Evolutionary conservation across 2,113 vertebrate genomes (phyloP), one percentile per base, ranked within the genome.

Genomic region (Pachycephala philippinensis): DNA sequence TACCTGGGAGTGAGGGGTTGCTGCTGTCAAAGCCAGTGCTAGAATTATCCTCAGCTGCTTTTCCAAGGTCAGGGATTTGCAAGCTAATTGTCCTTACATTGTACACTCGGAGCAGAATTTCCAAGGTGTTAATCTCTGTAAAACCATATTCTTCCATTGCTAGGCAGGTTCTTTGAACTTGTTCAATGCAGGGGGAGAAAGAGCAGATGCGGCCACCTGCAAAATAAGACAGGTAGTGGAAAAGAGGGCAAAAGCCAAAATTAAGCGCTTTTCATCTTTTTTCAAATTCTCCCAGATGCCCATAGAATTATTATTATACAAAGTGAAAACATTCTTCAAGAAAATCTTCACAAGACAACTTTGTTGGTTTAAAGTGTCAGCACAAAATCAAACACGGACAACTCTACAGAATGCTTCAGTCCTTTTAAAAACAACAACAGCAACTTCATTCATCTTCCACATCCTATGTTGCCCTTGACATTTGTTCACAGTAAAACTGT

Each of bases 151-250:
- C 98, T 2, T 94, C 95, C 97, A 99, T 96, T 0, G 98, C 98
- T 76, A 98, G 98, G 70, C 99, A 99, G 2, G 99, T 99, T 97
- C 98, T 98, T 93, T 99, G 99, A 12, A 99, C 99, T 97, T 99
- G 99, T 97, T 99, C 99, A 5, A 99, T 99, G 92, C 99, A 99
- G 0, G 99, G 99, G 0, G 99, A 99, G 97, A 99, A 99, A 54
- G 99, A 99, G 63, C 99, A 99, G 89, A 99, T 91, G 63, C 99
- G 99, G 12, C 99, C 99, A 50, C 99, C 99, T 99, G 98, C 2
- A 66, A 96, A 92, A 44, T 33, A 28, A 96, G 60, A 87, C 56
- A 80, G n/a, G 3, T 1, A 86, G 54, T 35, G 24, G n/a, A 69
- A 96, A 87, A 76, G 39, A 79, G 63, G 12, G 52, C 24, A 81